Conservation (phyloP, 2,113 vertebrate genomes). For the Struthio camelus region DNA sequence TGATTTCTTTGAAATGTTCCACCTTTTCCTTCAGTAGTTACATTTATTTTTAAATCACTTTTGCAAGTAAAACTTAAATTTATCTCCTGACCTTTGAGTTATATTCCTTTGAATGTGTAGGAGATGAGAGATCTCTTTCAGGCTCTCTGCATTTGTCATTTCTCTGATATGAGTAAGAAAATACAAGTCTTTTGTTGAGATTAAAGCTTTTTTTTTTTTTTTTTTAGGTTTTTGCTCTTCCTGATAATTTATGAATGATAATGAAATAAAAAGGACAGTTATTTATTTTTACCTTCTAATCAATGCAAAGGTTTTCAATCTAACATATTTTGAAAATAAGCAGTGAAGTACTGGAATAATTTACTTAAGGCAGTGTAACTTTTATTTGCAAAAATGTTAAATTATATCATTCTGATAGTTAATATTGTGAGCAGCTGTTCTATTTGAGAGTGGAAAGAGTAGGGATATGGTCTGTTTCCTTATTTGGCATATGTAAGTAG, state of each 20-base stretch:
- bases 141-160: neutral
- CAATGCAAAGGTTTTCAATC: neutral
- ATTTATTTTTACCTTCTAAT: neutral
- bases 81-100: neutral
- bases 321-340: neutral
- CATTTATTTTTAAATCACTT: neutral
- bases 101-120: neutral
- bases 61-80: neutral
- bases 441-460: neutral
- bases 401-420: neutral
- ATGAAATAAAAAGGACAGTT: neutral
- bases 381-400: neutral
- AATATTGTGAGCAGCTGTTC: neutral
- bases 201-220: too few species aligned
- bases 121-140: neutral
- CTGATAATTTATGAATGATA: neutral
- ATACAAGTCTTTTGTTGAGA: neutral
- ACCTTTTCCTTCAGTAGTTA: neutral
- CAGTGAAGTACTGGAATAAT: neutral
- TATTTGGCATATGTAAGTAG: neutral
- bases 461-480: neutral
- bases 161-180: neutral
- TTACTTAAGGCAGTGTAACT: neutral
- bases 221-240: fast-evolving
- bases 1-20: neutral